Conservation (phyloP, 2,888 invertebrate species). For the Coecobrya sp. region DNA sequence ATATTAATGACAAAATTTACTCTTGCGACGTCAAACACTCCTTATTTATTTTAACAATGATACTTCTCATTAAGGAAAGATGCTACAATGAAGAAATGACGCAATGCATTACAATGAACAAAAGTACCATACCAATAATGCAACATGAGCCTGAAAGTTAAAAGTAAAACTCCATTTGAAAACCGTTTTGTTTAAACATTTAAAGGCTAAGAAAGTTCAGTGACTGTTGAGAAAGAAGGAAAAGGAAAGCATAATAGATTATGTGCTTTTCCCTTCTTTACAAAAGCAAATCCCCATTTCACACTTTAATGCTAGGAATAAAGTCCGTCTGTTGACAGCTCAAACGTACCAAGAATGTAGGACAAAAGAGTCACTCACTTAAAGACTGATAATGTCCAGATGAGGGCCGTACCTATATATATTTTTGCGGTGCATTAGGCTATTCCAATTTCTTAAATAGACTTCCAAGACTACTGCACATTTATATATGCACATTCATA, state of each 20-base stretch:
- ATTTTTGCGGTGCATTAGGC: not conserved
- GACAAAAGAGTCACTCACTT: constrained; percentile 74
- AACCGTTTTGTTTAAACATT: not conserved
- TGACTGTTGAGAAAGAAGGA: not conserved
- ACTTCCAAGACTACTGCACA: no score
- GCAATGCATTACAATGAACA: no score
- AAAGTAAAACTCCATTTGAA: no score
- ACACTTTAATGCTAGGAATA: constrained; percentile 80
- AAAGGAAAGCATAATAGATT: constrained; percentile 71
- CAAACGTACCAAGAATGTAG: constrained; percentile 68
- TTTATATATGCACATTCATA: not conserved
- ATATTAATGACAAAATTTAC: no score
- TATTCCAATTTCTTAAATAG: not conserved
- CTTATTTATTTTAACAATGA: no score
- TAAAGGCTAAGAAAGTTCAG: not conserved
- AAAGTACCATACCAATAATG: no score
- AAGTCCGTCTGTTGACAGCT: constrained; percentile 77
- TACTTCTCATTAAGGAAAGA: no score
- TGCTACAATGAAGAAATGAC: no score
- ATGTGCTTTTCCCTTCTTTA: constrained; percentile 71
- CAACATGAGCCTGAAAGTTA: no score
- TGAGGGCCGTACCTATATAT: not conserved
- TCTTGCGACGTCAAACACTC: no score
- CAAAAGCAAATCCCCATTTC: constrained; percentile 81
- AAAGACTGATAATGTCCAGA: constrained; percentile 60